Evolutionary conservation across 2,113 vertebrate genomes (phyloP).

Genomic region (Etia nguti): DNA sequence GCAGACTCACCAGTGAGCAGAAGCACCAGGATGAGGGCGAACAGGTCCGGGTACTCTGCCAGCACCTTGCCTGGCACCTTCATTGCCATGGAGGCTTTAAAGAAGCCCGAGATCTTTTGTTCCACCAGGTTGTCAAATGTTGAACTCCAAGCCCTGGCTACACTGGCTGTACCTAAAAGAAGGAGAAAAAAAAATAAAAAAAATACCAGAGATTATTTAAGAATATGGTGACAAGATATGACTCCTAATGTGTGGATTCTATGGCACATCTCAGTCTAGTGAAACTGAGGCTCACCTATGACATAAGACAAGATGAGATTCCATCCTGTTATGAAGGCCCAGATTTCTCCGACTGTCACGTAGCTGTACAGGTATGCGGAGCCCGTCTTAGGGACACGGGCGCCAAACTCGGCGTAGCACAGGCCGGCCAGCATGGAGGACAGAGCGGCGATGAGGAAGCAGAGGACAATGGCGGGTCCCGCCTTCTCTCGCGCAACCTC

Average conservation of each 20-base stretch:
- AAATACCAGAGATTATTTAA: not conserved
- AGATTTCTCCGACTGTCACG: constrained; percentile 93
- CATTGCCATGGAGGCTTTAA: constrained; percentile 73
- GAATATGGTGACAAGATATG: too few species aligned
- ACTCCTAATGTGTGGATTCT: not conserved
- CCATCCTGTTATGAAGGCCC: constrained; percentile 96
- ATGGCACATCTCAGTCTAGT: not conserved
- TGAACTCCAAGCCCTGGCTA: constrained; percentile 91
- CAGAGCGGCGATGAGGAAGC: constrained; percentile 89
- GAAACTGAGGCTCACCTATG: constrained; percentile 76
- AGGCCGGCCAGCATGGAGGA: constrained; percentile 92
- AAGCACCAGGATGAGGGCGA: constrained; percentile 83
- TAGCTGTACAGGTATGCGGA: constrained; percentile 98
- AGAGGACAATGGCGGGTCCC: constrained; percentile 89
- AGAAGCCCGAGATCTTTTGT: constrained; percentile 85
- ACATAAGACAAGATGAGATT: constrained; percentile 97
- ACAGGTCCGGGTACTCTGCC: constrained; percentile 85
- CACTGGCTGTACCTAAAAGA: constrained; percentile 84
- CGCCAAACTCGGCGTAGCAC: constrained; percentile 95
- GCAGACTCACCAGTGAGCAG: constrained; percentile 84
- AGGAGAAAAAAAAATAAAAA: rapidly evolving
- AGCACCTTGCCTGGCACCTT: constrained; percentile 75
- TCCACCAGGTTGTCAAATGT: constrained; percentile 90
- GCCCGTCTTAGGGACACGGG: constrained; percentile 89
- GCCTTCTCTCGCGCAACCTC: constrained; percentile 90